Percentiles rank a stretch among this genome's conserved stretches.
Conservation (phyloP, 2,113 vertebrate species). For the Tupaia tana region DNA sequence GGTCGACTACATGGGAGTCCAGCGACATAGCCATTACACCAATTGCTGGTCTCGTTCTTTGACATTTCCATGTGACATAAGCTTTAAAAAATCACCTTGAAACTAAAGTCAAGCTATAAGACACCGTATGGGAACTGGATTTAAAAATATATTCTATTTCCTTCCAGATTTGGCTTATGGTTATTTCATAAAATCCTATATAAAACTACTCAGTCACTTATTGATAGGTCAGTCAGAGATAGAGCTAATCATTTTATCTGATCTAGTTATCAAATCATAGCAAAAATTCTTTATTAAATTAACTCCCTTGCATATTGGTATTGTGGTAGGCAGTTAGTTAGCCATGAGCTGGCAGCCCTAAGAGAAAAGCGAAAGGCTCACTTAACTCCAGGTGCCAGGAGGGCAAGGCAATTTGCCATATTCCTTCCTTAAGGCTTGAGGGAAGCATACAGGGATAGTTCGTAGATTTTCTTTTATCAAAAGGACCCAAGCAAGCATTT, state of each 20-base stretch:
- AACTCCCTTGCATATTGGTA: neutral
- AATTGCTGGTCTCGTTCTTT: neutral
- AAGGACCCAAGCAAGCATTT: no score
- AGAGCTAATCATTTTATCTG: neutral
- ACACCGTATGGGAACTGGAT: neutral
- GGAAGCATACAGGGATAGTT: no score
- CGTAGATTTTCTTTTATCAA: no score
- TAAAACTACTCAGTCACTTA: neutral
- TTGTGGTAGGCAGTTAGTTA: no score
- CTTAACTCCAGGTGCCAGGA: no score
- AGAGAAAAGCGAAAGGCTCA: no score
- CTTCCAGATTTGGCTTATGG: neutral
- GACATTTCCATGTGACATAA: neutral
- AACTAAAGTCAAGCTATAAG: slow-evolving; percentile 13
- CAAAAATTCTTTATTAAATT: neutral
- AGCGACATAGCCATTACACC: no score
- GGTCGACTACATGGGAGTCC: no score
- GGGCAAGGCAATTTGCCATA: no score
- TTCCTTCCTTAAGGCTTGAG: no score
- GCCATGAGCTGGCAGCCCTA: no score
- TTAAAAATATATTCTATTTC: neutral
- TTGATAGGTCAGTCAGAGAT: neutral
- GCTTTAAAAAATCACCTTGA: slow-evolving; percentile 23
- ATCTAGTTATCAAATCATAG: neutral
- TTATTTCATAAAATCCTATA: neutral